phyloP scores from a whole-genome alignment of 2,113 vertebrate species.

The Gnathonemus echidnorhynchus region DNA sequence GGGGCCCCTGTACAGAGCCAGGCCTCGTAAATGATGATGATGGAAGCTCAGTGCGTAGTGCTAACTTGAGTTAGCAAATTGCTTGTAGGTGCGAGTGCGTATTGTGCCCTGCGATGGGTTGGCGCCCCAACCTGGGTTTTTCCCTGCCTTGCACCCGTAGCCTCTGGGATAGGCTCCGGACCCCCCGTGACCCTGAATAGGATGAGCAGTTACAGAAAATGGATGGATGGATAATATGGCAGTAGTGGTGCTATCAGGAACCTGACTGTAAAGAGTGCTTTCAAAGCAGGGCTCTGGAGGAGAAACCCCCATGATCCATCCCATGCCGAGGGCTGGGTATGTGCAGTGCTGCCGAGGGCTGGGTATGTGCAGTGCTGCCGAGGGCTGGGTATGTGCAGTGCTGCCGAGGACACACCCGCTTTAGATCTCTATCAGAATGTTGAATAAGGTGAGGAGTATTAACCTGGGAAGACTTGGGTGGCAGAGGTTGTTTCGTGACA shows the following conservation, averaged over 20 bases:
- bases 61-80: neutral
- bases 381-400: slow-evolving; percentile 21
- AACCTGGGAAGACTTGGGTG: neutral
- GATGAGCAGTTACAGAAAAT: neutral
- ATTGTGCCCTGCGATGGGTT: neutral
- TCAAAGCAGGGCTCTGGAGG: neutral
- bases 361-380: slow-evolving; percentile 5
- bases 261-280: neutral
- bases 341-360: slow-evolving; percentile 22
- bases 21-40: neutral
- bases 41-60: neutral
- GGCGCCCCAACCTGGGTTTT: neutral
- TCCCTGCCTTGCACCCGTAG: neutral
- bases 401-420: slow-evolving; percentile 25
- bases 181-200: neutral
- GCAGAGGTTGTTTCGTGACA: neutral
- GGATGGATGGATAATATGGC: neutral
- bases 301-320: neutral
- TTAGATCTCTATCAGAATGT: slow-evolving; percentile 21
- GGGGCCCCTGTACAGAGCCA: neutral
- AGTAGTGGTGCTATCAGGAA: neutral
- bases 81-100: neutral
- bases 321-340: slow-evolving; percentile 1
- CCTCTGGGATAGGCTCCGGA: neutral
- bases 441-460: neutral